These are phyloP conservation scores for Tetragonula clypearis DNA, from an alignment of 1,140 invertebrate genomes.

Conservation along the genomic window DNA sequence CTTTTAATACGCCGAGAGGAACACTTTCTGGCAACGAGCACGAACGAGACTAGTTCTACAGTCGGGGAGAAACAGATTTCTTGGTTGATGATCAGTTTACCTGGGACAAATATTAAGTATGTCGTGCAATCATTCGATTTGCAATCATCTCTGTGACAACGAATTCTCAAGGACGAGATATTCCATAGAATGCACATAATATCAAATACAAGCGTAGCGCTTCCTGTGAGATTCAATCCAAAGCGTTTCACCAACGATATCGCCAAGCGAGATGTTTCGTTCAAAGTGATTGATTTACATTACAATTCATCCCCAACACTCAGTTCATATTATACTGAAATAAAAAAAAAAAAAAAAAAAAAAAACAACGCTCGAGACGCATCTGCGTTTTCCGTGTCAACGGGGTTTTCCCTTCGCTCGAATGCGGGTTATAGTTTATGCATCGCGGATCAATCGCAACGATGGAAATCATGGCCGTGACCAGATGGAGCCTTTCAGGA, in stretches of 20 bases:
- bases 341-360: slow-evolving; percentile 38
- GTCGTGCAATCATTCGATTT: slow-evolving; percentile 19
- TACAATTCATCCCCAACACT: background rate
- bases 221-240: too few species aligned
- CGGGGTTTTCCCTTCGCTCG: slow-evolving; percentile 14
- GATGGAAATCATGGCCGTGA: slow-evolving; percentile 43
- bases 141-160: background rate
- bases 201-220: too few species aligned
- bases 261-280: background rate
- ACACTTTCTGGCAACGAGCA: slow-evolving; percentile 14
- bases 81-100: background rate
- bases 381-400: slow-evolving; percentile 6
- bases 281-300: background rate
- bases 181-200: too few species aligned
- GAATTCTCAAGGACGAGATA: background rate
- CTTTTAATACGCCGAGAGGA: slow-evolving; percentile 52
- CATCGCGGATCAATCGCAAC: slow-evolving; percentile 41
- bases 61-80: background rate
- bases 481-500: slow-evolving; percentile 39
- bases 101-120: slow-evolving; percentile 40
- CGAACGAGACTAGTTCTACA: background rate
- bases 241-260: too few species aligned
- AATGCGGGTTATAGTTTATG: slow-evolving; percentile 60
- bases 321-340: too few species aligned
- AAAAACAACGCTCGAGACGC: background rate